A percentile compares a stretch with the other conserved stretches of the same genome.
Conservation (phyloP, 1,140 invertebrate species). For the Melanaphis sacchari region DNA sequence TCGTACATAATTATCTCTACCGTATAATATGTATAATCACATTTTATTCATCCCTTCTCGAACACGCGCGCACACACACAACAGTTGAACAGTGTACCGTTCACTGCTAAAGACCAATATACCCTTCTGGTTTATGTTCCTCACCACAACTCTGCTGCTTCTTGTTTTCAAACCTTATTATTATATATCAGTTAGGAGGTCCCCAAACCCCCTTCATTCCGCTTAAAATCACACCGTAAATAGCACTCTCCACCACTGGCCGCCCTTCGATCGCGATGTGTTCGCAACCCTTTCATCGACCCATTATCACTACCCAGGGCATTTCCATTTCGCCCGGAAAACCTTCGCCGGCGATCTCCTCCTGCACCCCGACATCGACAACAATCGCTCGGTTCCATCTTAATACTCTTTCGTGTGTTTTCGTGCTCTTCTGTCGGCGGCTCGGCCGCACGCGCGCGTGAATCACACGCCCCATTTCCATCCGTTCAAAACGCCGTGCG, state of each 20-base stretch:
- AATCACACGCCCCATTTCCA: conserved; percentile 20
- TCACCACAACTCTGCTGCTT: background rate
- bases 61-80: background rate
- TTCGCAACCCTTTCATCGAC: conserved; percentile 36
- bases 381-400: background rate
- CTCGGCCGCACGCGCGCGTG: background rate
- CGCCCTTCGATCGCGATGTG: background rate
- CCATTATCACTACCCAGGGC: conserved; percentile 10
- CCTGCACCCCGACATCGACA: background rate
- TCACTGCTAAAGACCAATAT: background rate
- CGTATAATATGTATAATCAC: background rate
- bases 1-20: background rate
- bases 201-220: background rate
- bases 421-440: background rate
- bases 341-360: background rate
- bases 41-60: background rate
- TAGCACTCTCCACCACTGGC: background rate
- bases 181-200: background rate
- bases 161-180: conserved; percentile 42
- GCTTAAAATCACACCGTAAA: conserved; percentile 44
- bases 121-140: background rate
- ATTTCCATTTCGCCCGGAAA: background rate
- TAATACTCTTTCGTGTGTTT: background rate
- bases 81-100: background rate
- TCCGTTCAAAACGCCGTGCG: background rate